A percentile compares a stretch with the other conserved stretches of the same genome.
phyloP scores from a whole-genome alignment of 2,113 vertebrate genomes.

The Cyprichromis sp. region DNA sequence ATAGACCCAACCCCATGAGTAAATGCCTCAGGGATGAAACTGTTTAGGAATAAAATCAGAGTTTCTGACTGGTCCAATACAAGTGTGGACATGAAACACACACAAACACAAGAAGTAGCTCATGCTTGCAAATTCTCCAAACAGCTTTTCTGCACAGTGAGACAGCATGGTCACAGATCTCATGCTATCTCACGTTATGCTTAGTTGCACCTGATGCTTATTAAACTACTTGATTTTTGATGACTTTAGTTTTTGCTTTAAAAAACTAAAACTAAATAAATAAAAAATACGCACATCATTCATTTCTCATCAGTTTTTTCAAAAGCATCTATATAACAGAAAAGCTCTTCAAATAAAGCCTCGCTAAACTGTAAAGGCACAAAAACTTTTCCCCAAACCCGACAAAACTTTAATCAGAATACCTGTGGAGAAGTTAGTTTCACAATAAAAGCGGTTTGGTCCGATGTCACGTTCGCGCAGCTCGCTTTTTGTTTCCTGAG shows the following conservation, averaged over 20 bases:
- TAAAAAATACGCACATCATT: not conserved
- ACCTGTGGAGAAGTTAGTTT: not conserved
- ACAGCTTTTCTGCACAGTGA: not conserved
- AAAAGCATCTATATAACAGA: not conserved
- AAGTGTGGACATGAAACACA: not conserved
- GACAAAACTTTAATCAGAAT: not conserved
- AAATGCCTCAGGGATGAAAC: not conserved
- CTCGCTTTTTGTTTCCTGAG: not conserved
- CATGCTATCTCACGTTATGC: accelerated
- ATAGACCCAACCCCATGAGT: not conserved
- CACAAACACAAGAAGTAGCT: not conserved
- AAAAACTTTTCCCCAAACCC: not conserved
- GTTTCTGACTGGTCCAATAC: not conserved
- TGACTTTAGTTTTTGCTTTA: not conserved
- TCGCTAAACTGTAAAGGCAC: not conserved
- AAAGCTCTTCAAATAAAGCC: not conserved
- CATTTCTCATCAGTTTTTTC: not conserved
- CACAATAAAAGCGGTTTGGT: not conserved
- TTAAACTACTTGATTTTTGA: not conserved
- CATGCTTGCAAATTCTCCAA: not conserved
- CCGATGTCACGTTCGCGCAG: not conserved
- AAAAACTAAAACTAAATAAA: not conserved
- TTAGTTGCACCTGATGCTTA: not conserved
- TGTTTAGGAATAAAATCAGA: not conserved
- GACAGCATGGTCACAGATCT: not conserved